These are phyloP conservation scores for Melanophora roralis DNA, from an alignment of 2,888 invertebrate genomes.

Conservation along the genomic window DNA sequence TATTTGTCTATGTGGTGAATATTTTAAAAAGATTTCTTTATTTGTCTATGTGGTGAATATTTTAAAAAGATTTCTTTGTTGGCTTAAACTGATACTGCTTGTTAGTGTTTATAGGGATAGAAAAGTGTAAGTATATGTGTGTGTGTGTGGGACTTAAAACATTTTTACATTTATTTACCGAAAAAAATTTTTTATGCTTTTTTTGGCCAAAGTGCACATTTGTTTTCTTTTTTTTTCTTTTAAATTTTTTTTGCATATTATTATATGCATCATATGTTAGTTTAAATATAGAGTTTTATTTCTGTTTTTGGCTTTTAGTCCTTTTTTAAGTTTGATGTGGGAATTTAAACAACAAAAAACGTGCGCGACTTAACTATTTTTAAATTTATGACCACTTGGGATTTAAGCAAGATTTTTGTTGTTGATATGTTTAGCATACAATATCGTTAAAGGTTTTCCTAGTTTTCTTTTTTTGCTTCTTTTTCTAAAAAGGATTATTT, in stretches of 20 bases:
- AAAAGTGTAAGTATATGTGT: too few species aligned
- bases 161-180: background rate
- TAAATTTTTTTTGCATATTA: conserved; percentile 18
- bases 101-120: background rate
- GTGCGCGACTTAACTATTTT: conserved; percentile 67
- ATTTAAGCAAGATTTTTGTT: conserved; percentile 56
- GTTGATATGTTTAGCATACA: conserved; percentile 63
- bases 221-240: conserved; percentile 18
- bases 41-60: conserved; percentile 20
- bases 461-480: background rate
- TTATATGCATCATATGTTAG: conserved; percentile 45
- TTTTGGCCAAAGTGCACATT: background rate
- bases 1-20: conserved; percentile 55
- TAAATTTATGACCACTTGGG: conserved; percentile 75
- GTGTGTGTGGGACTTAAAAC: conserved; percentile 7
- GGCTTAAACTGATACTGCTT: background rate
- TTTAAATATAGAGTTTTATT: conserved; percentile 21
- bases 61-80: conserved; percentile 32
- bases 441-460: background rate
- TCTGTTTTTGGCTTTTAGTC: background rate
- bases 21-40: conserved; percentile 36
- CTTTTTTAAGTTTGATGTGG: background rate
- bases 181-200: background rate
- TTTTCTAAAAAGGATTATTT: conserved; percentile 13
- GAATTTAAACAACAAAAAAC: conserved; percentile 44